Evolutionary conservation across 2,888 invertebrate genomes (phyloP), one percentile per base, ranked within the genome.

Genomic region (Palloptera scutellata): DNA sequence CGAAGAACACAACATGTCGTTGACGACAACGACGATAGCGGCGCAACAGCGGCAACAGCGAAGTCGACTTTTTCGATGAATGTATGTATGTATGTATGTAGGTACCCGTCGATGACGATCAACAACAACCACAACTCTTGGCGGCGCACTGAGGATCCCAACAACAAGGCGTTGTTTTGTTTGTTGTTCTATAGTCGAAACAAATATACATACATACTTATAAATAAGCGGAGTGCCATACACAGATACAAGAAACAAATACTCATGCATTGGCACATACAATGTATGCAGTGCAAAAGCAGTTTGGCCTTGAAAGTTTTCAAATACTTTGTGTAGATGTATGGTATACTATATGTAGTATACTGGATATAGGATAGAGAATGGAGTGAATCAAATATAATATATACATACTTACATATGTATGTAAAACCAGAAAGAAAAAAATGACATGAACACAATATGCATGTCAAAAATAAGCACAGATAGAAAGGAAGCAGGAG

Each of bases 291-390:
- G 59, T 15, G 53, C 52, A 68, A 43, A 57, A 64, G 61, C 61
- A 20, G 57, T 61, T 70, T 73, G 76, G 74, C 66, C 74, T 74
- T 73, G 76, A 70, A 70, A 67, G 64, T 67, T 40, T 61, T 63
- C 61, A 63, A 64, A 64, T 64, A 61, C 30, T 45, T 61, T 64
- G 72, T 70, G 64, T 68, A 60, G 41, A 30, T 30, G 6, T 30
- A 6, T 30, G 30, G 30, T 30, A 30, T 30, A 6, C n/a, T 30
- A 30, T 30, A 30, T 30, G 30, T 6, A 30, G 30, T 30, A 30
- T 30, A 30, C 30, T 30, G 30, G 30, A 30, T 30, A 30, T 30
- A 6, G 30, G 30, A 30, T 30, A 6, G 30, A 30, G 30, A 30
- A 6, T 30, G 30, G 30, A 30, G 30, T 30, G 30, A 6, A 30